Percentiles rank a stretch among this genome's conserved stretches.
Evolutionary conservation across 1,140 invertebrate genomes (phyloP).

Genomic region (Drosophila hydei): DNA sequence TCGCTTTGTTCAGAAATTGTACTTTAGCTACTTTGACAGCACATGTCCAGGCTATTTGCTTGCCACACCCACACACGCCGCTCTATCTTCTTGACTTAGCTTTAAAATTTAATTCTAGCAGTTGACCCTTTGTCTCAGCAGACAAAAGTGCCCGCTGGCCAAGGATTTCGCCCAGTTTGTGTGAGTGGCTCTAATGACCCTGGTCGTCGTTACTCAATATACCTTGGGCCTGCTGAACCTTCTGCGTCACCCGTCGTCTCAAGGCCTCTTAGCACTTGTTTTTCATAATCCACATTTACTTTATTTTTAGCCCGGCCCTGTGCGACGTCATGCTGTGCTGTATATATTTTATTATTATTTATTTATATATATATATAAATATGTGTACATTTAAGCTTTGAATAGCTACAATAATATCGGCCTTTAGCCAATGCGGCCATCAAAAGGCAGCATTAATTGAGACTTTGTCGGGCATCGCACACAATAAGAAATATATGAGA

Average conservation of each 20-base stretch:
- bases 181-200: conserved; percentile 36
- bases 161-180: conserved; percentile 13
- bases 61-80: neutral
- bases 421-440: conserved; percentile 60
- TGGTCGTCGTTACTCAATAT: conserved; percentile 28
- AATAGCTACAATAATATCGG: conserved; percentile 44
- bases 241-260: conserved; percentile 31
- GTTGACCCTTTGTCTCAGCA: conserved; percentile 2
- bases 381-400: neutral
- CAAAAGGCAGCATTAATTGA: conserved; percentile 72
- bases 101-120: conserved; percentile 37
- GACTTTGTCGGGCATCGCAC: conserved; percentile 44
- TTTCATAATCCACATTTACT: conserved; percentile 28
- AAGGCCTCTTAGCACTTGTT: conserved; percentile 37
- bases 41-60: conserved; percentile 10
- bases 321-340: conserved; percentile 51
- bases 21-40: conserved; percentile 6
- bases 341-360: conserved; percentile 13
- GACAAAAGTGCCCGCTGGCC: conserved; percentile 23
- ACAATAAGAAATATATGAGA: conserved; percentile 44
- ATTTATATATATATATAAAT: conserved; percentile 6
- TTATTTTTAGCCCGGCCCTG: conserved; percentile 60
- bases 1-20: conserved; percentile 41
- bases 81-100: neutral
- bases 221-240: conserved; percentile 17